These are phyloP conservation scores for Cephus cinctus DNA, from an alignment of 1,140 invertebrate genomes.

Conservation along the genomic window DNA sequence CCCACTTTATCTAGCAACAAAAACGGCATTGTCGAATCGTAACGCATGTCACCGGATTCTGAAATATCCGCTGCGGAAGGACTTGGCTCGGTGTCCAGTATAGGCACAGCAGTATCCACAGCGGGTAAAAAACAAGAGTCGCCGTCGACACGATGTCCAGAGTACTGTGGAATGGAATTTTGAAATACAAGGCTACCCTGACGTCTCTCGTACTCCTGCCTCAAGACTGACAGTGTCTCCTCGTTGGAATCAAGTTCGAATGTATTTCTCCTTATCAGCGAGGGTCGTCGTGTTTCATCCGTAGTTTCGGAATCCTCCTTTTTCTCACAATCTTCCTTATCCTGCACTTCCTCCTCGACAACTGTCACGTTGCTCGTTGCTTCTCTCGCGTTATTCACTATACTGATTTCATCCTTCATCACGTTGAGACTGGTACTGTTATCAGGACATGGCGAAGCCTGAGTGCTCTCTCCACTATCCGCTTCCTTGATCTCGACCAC, in stretches of 20 bases:
- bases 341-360: not conserved
- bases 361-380: constrained; percentile 3
- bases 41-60: not conserved
- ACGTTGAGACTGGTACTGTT: constrained; percentile 33
- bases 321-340: constrained; percentile 14
- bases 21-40: constrained; percentile 9
- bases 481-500: constrained; percentile 51
- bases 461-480: constrained; percentile 50
- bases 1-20: constrained; percentile 11
- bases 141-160: constrained; percentile 52
- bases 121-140: constrained; percentile 26
- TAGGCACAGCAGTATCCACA: not conserved
- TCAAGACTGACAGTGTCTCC: constrained; percentile 48
- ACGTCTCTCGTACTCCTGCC: constrained; percentile 61
- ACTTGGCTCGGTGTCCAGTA: constrained; percentile 5
- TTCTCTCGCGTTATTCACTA: not conserved
- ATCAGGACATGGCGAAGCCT: constrained; percentile 49
- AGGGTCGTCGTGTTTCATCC: constrained; percentile 36
- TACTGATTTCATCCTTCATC: not conserved
- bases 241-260: constrained; percentile 55
- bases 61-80: not conserved
- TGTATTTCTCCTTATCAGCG: constrained; percentile 55
- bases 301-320: constrained; percentile 17
- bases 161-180: constrained; percentile 63
- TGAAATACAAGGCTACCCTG: constrained; percentile 62